These are phyloP conservation scores for Epizoanthus ramosus DNA, from an alignment of 92 coral and sea anemone species.

Conservation along the genomic window DNA sequence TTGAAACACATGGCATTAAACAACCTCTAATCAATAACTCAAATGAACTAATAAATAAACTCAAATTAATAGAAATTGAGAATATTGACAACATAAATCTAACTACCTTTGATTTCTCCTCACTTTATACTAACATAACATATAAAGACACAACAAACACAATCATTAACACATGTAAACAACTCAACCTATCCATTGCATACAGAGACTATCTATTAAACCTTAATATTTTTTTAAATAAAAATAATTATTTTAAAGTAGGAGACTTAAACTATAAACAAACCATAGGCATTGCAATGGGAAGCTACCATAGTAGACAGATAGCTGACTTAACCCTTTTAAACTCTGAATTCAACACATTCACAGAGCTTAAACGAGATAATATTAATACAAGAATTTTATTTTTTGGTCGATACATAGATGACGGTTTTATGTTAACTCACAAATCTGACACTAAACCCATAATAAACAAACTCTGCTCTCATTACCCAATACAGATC, in stretches of 20 bases:
- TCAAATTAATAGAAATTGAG: slow-evolving; percentile 19
- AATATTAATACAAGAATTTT: neutral
- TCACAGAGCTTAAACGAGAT: neutral
- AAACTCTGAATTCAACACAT: slow-evolving; percentile 46
- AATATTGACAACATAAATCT: slow-evolving; percentile 25
- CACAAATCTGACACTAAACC: neutral
- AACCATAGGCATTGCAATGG: slow-evolving; percentile 53
- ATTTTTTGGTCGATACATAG: neutral
- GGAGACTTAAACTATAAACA: slow-evolving; percentile 43
- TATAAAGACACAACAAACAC: too few relatives aligned
- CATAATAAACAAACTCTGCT: neutral
- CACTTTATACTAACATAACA: too few relatives aligned
- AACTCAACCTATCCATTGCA: slow-evolving; percentile 14
- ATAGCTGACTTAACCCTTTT: too few relatives aligned
- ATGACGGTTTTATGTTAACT: neutral
- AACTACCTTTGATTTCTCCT: slow-evolving; percentile 1
- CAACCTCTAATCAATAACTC: too few relatives aligned
- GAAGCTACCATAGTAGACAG: slow-evolving; percentile 34
- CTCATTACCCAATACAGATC: neutral
- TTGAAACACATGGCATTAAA: too few relatives aligned
- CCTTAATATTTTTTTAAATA: slow-evolving; percentile 45
- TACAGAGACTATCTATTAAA: slow-evolving; percentile 54
- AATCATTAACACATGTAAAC: slow-evolving; percentile 54
- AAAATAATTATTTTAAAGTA: slow-evolving; percentile 35
- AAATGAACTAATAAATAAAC: slow-evolving; percentile 12